Evolutionary conservation across 2,797 vertebrate genomes (phyloP).

Genomic region (Mus caroli): DNA sequence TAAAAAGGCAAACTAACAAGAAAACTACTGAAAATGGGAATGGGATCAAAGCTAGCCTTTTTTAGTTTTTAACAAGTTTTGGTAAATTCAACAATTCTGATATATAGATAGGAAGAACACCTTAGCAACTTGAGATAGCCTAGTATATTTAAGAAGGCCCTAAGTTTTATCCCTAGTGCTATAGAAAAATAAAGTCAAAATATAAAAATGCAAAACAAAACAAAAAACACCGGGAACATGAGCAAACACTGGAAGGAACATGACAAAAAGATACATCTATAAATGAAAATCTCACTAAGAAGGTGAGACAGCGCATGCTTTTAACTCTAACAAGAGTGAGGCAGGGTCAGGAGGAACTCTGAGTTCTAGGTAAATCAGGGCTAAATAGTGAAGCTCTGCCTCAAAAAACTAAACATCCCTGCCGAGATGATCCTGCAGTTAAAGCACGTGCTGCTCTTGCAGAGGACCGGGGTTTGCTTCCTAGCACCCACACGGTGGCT

Average conservation of each 20-base stretch:
- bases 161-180: neutral
- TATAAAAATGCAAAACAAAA: neutral
- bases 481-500: neutral
- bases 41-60: neutral
- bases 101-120: neutral
- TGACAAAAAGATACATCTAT: neutral
- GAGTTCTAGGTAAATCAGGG: neutral
- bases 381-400: neutral
- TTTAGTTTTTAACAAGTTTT: neutral
- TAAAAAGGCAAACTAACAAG: neutral
- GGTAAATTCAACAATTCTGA: neutral
- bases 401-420: neutral
- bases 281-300: conserved; percentile 53
- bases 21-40: neutral
- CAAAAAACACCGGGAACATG: neutral
- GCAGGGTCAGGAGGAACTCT: neutral
- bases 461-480: neutral
- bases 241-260: conserved; percentile 23
- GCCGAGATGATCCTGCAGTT: neutral
- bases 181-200: neutral
- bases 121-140: neutral
- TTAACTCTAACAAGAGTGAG: neutral
- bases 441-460: neutral
- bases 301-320: neutral
- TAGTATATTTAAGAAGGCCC: neutral